Base-by-base conservation (phyloP, 2,113 vertebrate genomes). In the Hoplias malabaricus region DNA sequence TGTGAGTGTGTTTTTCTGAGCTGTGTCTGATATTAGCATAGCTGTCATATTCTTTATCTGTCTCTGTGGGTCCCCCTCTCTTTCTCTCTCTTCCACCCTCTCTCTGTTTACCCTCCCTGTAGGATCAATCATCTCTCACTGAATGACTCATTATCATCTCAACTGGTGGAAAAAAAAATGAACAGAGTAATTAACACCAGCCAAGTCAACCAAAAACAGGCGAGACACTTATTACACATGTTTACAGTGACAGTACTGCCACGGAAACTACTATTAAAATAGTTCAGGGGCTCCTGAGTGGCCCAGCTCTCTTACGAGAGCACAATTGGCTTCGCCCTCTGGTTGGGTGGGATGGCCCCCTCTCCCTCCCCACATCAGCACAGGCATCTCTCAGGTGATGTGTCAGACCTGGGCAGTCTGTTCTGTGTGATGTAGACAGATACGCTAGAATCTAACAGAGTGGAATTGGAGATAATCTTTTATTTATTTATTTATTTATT, bases 71-170 rank as follows among this genome's bases (percentile, higher is more conserved):
- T 68, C 75, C 25, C 19, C 25, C 23, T 80, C 36, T 66, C 19
- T 23, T n/a, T 65, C 36, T 40, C 36, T 65, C 4, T 66, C 48
- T 23, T 42, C 38, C 40, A 16, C 14, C 46, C 5, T 29, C 25
- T 27, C 54, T 57, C 34, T 81, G 82, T 81, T 84, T 84, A 84
- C 82, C 74, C 65, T 69, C 76, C 65, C 59, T 11, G 36, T 36
- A 46, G 79, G 75, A 75, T 81, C 76, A 72, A 65, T 78, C 71
- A 59, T 62, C 40, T 75, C 68, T 72, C 69, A 78, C 71, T 69
- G 78, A 76, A 75, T 80, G 81, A 75, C 76, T 50, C 69, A 79
- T 79, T 79, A 81, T 84, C 76, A 73, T 54, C 70, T 67, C 77
- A 69, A 42, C 71, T 71, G 71, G 48, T 40, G 40, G 56, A 69